A percentile compares a stretch with the other conserved stretches of the same genome.
Conservation (phyloP, 2,113 vertebrate species). For the Suricata suricatta region DNA sequence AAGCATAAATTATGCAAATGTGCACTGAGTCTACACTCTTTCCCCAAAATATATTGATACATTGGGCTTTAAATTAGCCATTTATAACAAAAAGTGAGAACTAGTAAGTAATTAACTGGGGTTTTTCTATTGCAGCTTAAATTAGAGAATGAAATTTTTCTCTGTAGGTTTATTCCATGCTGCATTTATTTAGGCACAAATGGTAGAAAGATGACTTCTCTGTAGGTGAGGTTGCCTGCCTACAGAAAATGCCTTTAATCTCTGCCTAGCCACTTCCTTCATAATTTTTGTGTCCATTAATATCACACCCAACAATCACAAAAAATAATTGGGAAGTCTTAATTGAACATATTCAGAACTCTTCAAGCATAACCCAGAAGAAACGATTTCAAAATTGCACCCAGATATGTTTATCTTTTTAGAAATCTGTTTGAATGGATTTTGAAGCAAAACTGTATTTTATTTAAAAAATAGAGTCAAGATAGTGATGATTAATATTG, state of each 20-base stretch:
- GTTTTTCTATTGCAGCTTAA: background rate
- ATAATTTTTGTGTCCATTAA: background rate
- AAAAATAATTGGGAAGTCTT: slow-evolving; percentile 62
- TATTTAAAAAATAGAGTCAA: slow-evolving; percentile 54
- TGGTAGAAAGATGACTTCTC: background rate
- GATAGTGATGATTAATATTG: slow-evolving; percentile 59
- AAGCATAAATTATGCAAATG: background rate
- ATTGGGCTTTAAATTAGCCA: slow-evolving; percentile 3
- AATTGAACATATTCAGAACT: slow-evolving; percentile 63
- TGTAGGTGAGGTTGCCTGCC: background rate
- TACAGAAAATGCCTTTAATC: slow-evolving; percentile 61
- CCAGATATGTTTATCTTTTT: slow-evolving; percentile 20
- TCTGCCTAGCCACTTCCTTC: slow-evolving; percentile 55
- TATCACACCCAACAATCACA: slow-evolving; percentile 42
- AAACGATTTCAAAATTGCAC: slow-evolving; percentile 56
- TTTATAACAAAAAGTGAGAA: slow-evolving; percentile 28
- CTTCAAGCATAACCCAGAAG: slow-evolving; percentile 40
- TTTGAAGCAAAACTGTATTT: slow-evolving; percentile 64
- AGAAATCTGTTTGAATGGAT: slow-evolving; percentile 9
- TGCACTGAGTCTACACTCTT: background rate
- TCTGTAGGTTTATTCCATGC: background rate
- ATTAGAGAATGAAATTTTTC: background rate
- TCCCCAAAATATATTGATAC: background rate
- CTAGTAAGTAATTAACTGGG: background rate
- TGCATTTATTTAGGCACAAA: background rate